phyloP scores from a whole-genome alignment of 2,888 invertebrate genomes.

The Spodoptera littoralis region DNA sequence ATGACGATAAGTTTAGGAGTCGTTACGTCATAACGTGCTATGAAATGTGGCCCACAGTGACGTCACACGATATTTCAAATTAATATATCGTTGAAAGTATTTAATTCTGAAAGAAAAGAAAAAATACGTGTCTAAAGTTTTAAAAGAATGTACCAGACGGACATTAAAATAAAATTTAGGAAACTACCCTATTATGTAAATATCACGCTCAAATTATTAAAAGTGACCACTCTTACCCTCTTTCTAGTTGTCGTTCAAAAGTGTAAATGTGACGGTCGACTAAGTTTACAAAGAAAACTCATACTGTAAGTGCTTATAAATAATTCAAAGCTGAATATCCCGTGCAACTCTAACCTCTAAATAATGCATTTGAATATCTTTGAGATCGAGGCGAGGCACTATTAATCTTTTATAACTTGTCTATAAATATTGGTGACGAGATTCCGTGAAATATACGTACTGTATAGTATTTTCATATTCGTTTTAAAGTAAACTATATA shows the following conservation, averaged over 20 bases:
- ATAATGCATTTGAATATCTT: conserved; percentile 46
- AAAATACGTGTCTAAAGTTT: too few species aligned
- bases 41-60: too few species aligned
- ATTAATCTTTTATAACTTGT: conserved; percentile 31
- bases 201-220: too few species aligned
- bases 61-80: too few species aligned
- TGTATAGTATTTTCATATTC: conserved; percentile 5
- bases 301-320: conserved; percentile 35
- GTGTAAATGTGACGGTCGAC: not conserved
- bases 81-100: too few species aligned
- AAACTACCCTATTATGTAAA: too few species aligned
- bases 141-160: too few species aligned
- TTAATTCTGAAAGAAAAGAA: too few species aligned
- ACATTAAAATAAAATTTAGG: too few species aligned
- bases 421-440: conserved; percentile 14
- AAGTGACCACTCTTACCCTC: not conserved
- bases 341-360: conserved; percentile 31
- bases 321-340: conserved; percentile 24
- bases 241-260: conserved; percentile 1
- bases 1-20: too few species aligned
- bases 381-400: conserved; percentile 16
- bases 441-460: not conserved
- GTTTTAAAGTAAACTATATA: not conserved
- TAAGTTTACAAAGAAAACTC: conserved; percentile 24
- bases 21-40: too few species aligned